These are phyloP conservation scores for Pluvianellus socialis DNA, from an alignment of 2,113 vertebrate species.

Conservation along the genomic window DNA sequence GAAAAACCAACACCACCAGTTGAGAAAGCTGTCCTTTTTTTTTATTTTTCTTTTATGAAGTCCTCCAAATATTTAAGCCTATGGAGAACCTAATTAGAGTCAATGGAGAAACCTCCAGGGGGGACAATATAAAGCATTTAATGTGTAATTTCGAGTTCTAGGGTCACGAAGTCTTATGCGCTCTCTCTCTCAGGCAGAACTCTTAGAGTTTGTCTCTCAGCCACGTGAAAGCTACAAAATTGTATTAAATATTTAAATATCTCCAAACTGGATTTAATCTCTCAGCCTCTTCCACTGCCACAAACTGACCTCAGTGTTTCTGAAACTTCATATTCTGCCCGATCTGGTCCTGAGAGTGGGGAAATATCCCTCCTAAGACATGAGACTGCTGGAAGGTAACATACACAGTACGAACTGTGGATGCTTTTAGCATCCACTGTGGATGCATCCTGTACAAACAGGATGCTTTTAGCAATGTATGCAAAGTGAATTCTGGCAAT, in stretches of 20 bases:
- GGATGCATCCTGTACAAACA: not conserved
- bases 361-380: not conserved
- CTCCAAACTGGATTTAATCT: slow-evolving; percentile 60
- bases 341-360: slow-evolving; percentile 26
- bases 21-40: not conserved
- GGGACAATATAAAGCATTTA: slow-evolving; percentile 61
- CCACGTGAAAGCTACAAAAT: slow-evolving; percentile 9
- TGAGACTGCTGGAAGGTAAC: not conserved
- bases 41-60: slow-evolving; percentile 43
- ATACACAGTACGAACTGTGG: not conserved
- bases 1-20: slow-evolving; percentile 4
- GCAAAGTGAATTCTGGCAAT: not conserved
- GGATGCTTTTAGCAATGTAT: not conserved
- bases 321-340: slow-evolving; percentile 35
- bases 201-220: slow-evolving; percentile 61
- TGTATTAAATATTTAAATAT: slow-evolving; percentile 56
- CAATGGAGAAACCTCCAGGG: slow-evolving; percentile 63
- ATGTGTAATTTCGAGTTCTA: slow-evolving; percentile 65
- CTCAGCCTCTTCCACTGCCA: slow-evolving; percentile 20
- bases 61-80: slow-evolving; percentile 52
- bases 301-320: slow-evolving; percentile 48
- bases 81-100: slow-evolving; percentile 68
- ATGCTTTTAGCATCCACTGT: too few relatives aligned
- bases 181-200: slow-evolving; percentile 65
- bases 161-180: slow-evolving; percentile 66